These are phyloP conservation scores for Cichlasoma orientale DNA, from an alignment of 2,797 vertebrate genomes.

Conservation along the genomic window DNA sequence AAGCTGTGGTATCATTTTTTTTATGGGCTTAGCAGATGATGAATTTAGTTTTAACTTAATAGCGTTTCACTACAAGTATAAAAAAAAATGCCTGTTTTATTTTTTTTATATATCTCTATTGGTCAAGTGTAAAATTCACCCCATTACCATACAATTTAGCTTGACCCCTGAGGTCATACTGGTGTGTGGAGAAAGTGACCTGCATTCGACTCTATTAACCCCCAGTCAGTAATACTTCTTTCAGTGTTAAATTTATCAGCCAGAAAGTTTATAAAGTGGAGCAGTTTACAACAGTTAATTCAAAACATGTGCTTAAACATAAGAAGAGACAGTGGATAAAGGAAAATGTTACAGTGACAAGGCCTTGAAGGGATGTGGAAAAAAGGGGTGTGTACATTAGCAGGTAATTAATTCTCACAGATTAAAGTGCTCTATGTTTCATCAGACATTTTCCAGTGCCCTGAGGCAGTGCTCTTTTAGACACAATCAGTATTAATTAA, in stretches of 20 bases:
- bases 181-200: slow-evolving; percentile 25
- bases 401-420: slow-evolving; percentile 77
- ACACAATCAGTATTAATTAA: slow-evolving; percentile 86
- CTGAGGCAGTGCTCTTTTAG: slow-evolving; percentile 74
- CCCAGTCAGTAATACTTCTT: slow-evolving; percentile 3
- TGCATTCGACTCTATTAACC: slow-evolving; percentile 53
- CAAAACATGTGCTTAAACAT: not conserved
- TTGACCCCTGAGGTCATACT: slow-evolving; percentile 21
- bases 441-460: slow-evolving; percentile 68
- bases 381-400: slow-evolving; percentile 49
- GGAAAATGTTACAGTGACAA: slow-evolving; percentile 46
- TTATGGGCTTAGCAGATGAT: slow-evolving; percentile 33
- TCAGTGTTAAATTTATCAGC: not conserved
- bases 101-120: slow-evolving; percentile 1
- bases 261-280: slow-evolving; percentile 16
- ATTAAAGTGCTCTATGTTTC: slow-evolving; percentile 77
- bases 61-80: slow-evolving; percentile 8
- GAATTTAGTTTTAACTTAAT: slow-evolving; percentile 35
- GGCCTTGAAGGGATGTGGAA: slow-evolving; percentile 11
- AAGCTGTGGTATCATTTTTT: slow-evolving; percentile 18
- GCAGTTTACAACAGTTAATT: not conserved
- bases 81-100: not conserved
- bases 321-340: slow-evolving; percentile 11
- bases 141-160: slow-evolving; percentile 32
- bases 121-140: slow-evolving; percentile 18